phyloP scores from a whole-genome alignment of 2,888 invertebrate species.

The Priocnemis perturbator region DNA sequence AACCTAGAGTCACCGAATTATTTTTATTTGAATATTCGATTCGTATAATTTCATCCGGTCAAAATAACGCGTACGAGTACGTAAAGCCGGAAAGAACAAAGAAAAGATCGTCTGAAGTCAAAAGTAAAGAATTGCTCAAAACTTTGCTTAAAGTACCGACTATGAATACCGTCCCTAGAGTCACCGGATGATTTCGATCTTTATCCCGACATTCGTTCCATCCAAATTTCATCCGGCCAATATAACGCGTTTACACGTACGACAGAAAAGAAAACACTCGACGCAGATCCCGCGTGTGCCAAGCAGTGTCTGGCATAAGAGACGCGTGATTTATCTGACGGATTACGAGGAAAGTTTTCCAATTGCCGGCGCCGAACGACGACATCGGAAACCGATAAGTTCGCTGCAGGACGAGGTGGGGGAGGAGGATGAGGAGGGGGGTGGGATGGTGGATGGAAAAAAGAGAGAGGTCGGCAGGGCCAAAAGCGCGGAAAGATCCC shows the following conservation, averaged over 20 bases:
- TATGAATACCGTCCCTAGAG: too few species aligned
- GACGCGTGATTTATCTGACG: conserved; percentile 64
- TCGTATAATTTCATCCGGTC: too few species aligned
- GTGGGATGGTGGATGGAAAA: conserved; percentile 9
- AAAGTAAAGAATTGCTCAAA: too few species aligned
- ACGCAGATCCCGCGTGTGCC: conserved; percentile 1
- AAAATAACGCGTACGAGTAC: too few species aligned
- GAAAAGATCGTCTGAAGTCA: too few species aligned
- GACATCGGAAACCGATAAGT: conserved; percentile 67
- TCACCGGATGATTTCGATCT: too few species aligned
- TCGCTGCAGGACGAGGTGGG: conserved; percentile 24
- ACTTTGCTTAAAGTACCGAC: too few species aligned
- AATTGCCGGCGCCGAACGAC: conserved; percentile 58
- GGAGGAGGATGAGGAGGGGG: conserved; percentile 22
- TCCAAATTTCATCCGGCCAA: not conserved
- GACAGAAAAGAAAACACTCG: not conserved
- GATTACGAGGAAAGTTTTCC: conserved; percentile 69
- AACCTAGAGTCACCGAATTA: too few species aligned
- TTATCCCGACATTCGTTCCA: too few species aligned
- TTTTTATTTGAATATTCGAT: too few species aligned
- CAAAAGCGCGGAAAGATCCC: conserved; percentile 39
- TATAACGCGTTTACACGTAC: not conserved
- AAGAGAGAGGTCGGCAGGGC: not conserved
- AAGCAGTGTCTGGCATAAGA: conserved; percentile 30
- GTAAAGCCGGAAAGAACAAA: too few species aligned